Percentiles rank a stretch among this genome's conserved stretches.
Evolutionary conservation across 2,113 vertebrate genomes (phyloP).

Genomic region (Atrichornis clamosus): DNA sequence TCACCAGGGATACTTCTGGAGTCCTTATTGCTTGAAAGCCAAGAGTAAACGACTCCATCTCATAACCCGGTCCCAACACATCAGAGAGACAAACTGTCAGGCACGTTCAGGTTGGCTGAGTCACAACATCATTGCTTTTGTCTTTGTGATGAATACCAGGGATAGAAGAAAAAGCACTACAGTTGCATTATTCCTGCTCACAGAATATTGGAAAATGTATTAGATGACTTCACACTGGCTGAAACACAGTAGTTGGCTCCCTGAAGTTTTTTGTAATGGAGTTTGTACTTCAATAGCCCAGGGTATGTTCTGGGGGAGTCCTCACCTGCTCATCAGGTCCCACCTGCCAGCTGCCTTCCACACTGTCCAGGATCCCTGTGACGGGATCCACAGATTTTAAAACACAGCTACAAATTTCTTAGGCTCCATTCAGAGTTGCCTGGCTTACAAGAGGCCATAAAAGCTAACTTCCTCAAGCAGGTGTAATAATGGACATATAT

Average conservation of each 20-base stretch:
- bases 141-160: constrained; percentile 31
- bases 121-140: constrained; percentile 49
- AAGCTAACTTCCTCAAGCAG: fast-evolving
- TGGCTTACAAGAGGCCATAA: background rate
- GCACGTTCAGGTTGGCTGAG: constrained; percentile 44
- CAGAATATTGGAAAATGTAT: constrained; percentile 40
- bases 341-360: background rate
- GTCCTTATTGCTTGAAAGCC: constrained; percentile 21
- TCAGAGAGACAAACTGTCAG: constrained; percentile 19
- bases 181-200: constrained; percentile 36
- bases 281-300: background rate
- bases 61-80: constrained; percentile 2
- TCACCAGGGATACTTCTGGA: constrained; percentile 1
- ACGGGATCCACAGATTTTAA: background rate
- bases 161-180: constrained; percentile 45
- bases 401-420: background rate
- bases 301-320: background rate
- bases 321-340: background rate
- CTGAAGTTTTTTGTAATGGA: background rate
- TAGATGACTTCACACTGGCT: background rate
- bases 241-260: background rate
- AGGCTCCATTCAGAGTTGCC: background rate
- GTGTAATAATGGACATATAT: background rate
- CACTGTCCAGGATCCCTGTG: background rate
- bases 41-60: background rate